Conservation (phyloP, 2,888 invertebrate genomes). For the Esperia sulphurella region DNA sequence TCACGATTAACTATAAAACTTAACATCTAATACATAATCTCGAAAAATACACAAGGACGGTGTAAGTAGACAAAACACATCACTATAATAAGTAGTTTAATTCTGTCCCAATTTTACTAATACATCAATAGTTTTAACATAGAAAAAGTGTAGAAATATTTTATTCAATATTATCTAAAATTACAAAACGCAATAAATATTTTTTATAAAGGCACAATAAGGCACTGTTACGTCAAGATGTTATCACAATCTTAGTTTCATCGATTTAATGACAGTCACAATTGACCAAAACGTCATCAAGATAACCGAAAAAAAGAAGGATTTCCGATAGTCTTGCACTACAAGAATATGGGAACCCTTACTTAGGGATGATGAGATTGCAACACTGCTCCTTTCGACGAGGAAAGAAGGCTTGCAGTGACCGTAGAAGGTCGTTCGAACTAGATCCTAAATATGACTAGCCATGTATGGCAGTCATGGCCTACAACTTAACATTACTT, state of each 20-base stretch:
- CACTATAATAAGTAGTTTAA: constrained; percentile 62
- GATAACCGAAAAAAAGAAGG: constrained; percentile 38
- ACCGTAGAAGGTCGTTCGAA: constrained; percentile 19
- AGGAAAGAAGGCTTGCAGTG: constrained; percentile 65
- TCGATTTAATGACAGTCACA: constrained; percentile 27
- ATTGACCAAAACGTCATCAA: constrained; percentile 26
- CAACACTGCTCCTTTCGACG: constrained; percentile 58
- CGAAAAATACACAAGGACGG: constrained; percentile 78
- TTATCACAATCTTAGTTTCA: constrained; percentile 72
- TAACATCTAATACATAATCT: constrained; percentile 70
- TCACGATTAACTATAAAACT: constrained; percentile 62
- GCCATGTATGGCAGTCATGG: constrained; percentile 43
- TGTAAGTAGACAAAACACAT: constrained; percentile 72
- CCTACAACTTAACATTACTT: constrained; percentile 29
- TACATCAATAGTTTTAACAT: constrained; percentile 55
- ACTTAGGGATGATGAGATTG: constrained; percentile 39
- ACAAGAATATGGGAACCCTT: constrained; percentile 65
- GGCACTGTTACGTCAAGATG: constrained; percentile 74
- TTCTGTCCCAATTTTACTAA: constrained; percentile 50
- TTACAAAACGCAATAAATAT: constrained; percentile 72
- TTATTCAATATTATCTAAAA: constrained; percentile 54
- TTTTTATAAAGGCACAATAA: constrained; percentile 72
- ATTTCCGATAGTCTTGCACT: constrained; percentile 63
- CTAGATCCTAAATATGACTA: constrained; percentile 38
- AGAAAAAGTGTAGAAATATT: constrained; percentile 63